Evolutionary conservation across 1,140 invertebrate species (phyloP).

Genomic region (Drosophila orosa): DNA sequence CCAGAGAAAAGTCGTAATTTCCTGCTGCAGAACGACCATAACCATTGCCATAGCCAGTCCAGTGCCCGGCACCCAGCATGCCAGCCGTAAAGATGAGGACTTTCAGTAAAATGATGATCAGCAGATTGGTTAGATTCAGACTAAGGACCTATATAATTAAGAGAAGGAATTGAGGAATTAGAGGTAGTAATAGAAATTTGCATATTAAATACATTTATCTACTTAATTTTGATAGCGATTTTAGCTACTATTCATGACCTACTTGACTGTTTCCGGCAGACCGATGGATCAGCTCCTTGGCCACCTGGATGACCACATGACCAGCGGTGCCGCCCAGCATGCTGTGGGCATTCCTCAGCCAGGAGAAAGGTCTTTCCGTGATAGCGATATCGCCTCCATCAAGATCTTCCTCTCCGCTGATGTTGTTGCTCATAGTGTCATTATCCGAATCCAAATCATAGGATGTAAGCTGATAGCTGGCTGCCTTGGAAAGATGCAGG

Average conservation of each 20-base stretch:
- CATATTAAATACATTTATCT: not conserved
- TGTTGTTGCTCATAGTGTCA: constrained; percentile 2
- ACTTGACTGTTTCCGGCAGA: constrained; percentile 88
- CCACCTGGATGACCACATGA: constrained; percentile 87
- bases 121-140: constrained; percentile 91
- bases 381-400: not conserved
- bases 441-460: constrained; percentile 27
- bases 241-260: not conserved
- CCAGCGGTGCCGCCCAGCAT: constrained; percentile 85
- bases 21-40: constrained; percentile 74
- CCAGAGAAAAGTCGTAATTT: constrained; percentile 84
- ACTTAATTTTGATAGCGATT: not conserved
- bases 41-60: constrained; percentile 86
- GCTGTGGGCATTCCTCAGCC: constrained; percentile 85
- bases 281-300: constrained; percentile 88
- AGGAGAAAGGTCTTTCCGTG: constrained; percentile 73
- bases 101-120: constrained; percentile 92
- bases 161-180: no score
- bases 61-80: constrained; percentile 88
- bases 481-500: constrained; percentile 17
- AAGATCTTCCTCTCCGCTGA: not conserved
- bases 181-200: no score
- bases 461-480: constrained; percentile 41
- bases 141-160: constrained; percentile 90
- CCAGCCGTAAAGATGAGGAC: constrained; percentile 92